Evolutionary conservation across 2,113 vertebrate species (phyloP).

Genomic region (Calidris pugnax): DNA sequence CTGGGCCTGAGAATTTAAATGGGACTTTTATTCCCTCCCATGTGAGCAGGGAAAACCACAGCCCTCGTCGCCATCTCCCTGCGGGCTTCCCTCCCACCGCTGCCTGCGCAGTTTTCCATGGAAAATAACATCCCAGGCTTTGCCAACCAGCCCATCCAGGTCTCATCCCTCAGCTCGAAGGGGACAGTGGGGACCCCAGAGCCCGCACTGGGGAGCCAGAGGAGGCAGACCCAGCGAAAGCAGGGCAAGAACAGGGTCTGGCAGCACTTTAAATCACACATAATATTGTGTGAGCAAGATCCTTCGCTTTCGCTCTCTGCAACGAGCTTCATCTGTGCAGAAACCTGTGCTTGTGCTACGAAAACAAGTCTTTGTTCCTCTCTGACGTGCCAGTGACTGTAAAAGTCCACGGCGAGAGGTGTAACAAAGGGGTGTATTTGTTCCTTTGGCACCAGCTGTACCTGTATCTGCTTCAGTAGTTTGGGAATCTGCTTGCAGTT

Average conservation of each 20-base stretch:
- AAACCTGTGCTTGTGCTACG: not conserved
- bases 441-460: constrained; percentile 16
- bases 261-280: rapidly evolving
- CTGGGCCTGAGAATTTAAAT: no score
- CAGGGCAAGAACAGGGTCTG: not conserved
- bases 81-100: not conserved
- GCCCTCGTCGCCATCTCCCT: rapidly evolving
- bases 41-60: not conserved
- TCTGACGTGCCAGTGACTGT: rapidly evolving
- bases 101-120: rapidly evolving
- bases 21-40: no score
- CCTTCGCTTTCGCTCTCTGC: not conserved
- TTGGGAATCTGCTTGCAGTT: constrained; percentile 93
- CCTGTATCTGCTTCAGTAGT: constrained; percentile 93
- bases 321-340: not conserved
- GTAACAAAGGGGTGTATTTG: not conserved
- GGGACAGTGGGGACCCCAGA: not conserved
- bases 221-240: not conserved
- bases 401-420: not conserved
- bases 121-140: not conserved
- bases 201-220: not conserved
- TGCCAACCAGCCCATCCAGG: rapidly evolving
- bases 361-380: rapidly evolving
- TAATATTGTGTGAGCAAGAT: no score
- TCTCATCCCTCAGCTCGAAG: rapidly evolving